Conservation (phyloP, 2,113 vertebrate species). For the Scopus umbretta region DNA sequence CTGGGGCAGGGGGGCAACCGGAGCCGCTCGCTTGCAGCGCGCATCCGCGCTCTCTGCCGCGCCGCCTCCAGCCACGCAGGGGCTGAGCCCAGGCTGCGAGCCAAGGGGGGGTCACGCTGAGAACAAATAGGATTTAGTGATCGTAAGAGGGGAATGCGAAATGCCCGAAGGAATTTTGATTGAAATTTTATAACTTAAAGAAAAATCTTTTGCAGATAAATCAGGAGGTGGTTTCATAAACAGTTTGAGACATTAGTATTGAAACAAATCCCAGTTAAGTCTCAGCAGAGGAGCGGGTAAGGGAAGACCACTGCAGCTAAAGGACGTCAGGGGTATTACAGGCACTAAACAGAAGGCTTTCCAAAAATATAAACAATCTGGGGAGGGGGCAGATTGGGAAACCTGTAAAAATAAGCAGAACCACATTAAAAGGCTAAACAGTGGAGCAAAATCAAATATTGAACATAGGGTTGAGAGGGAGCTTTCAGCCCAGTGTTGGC, state of each 20-base stretch:
- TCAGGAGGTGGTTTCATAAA: conserved; percentile 59
- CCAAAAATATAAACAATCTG: conserved; percentile 57
- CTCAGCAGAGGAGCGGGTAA: not conserved
- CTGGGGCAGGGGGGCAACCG: not conserved
- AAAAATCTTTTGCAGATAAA: conserved; percentile 66
- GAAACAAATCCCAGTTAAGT: conserved; percentile 64
- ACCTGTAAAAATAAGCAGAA: conserved; percentile 62
- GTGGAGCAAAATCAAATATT: conserved; percentile 12
- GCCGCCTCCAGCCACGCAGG: not conserved
- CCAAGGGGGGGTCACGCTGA: not conserved
- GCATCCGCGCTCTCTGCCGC: not conserved
- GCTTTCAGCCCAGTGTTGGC: not conserved
- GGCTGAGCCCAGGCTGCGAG: not conserved
- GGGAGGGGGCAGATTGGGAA: conserved; percentile 46
- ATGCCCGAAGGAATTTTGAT: conserved; percentile 63
- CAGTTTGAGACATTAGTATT: conserved; percentile 55
- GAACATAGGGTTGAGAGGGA: not conserved
- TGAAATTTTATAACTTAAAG: conserved; percentile 68
- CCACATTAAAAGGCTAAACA: conserved; percentile 30
- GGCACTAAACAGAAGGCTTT: conserved; percentile 63
- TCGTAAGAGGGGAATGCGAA: conserved; percentile 32
- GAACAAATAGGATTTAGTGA: conserved; percentile 57
- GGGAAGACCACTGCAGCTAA: not conserved
- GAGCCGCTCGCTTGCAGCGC: not conserved
- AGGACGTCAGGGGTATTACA: conserved; percentile 28